Conservation (phyloP, 2,113 vertebrate species). For the Eurypyga helias region DNA sequence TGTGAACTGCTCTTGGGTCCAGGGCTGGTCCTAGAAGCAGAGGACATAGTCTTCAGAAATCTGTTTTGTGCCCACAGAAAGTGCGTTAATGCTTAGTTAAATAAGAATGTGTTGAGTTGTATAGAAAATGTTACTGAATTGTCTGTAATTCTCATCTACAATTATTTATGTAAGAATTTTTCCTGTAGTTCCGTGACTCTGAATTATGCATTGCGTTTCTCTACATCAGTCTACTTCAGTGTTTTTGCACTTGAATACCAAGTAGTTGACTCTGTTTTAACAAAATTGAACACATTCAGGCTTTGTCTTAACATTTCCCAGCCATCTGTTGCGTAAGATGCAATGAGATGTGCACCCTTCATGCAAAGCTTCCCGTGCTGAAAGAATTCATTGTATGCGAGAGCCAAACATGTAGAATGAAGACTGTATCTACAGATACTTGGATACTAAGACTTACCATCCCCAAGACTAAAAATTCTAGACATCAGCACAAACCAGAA, state of each 20-base stretch:
- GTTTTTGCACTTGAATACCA: neutral
- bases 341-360: neutral
- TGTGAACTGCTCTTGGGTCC: neutral
- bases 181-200: neutral
- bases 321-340: neutral
- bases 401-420: neutral
- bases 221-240: neutral
- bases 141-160: neutral
- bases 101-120: neutral
- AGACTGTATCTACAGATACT: neutral
- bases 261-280: neutral
- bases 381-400: neutral
- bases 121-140: neutral
- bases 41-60: neutral
- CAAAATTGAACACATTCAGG: neutral
- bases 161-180: neutral
- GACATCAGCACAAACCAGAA: neutral
- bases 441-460: neutral
- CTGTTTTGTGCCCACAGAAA: neutral
- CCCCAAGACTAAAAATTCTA: neutral
- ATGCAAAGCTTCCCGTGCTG: neutral
- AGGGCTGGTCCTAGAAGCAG: neutral
- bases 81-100: neutral
- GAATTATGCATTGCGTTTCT: neutral
- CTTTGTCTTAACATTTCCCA: neutral